These are phyloP conservation scores for Marmota monax DNA, from an alignment of 2,113 vertebrate species.

Conservation along the genomic window DNA sequence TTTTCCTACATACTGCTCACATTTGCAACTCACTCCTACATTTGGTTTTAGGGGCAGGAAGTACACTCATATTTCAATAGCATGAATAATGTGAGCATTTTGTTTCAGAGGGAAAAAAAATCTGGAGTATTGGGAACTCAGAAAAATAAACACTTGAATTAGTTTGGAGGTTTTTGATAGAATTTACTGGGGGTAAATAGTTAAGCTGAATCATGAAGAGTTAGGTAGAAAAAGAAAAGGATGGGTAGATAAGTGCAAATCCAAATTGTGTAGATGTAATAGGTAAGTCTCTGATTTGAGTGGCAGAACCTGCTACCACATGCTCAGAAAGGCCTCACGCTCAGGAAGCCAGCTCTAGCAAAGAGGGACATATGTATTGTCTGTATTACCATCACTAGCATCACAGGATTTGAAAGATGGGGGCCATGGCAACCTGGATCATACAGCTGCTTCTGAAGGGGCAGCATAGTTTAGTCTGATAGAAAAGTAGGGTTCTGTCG, in stretches of 20 bases:
- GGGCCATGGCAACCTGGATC: not conserved
- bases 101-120: slow-evolving; percentile 11
- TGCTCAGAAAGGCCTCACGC: rapidly evolving
- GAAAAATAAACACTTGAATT: not conserved
- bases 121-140: not conserved
- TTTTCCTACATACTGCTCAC: not conserved
- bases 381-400: too few species aligned
- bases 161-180: not conserved
- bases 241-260: not conserved
- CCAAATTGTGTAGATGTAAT: not conserved
- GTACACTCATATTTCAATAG: not conserved
- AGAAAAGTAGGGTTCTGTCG: not conserved
- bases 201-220: not conserved
- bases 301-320: too few species aligned
- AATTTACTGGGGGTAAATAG: not conserved
- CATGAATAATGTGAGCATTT: not conserved
- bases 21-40: not conserved
- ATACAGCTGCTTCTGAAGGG: not conserved
- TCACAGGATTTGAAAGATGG: not conserved
- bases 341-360: not conserved
- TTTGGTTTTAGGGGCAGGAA: not conserved
- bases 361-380: not conserved
- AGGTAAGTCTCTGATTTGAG: not conserved
- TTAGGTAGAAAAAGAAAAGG: not conserved
- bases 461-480: not conserved